Percentiles rank a stretch among this genome's conserved stretches.
These are phyloP conservation scores for Mimas tiliae DNA, from an alignment of 2,888 invertebrate genomes.

Conservation along the genomic window DNA sequence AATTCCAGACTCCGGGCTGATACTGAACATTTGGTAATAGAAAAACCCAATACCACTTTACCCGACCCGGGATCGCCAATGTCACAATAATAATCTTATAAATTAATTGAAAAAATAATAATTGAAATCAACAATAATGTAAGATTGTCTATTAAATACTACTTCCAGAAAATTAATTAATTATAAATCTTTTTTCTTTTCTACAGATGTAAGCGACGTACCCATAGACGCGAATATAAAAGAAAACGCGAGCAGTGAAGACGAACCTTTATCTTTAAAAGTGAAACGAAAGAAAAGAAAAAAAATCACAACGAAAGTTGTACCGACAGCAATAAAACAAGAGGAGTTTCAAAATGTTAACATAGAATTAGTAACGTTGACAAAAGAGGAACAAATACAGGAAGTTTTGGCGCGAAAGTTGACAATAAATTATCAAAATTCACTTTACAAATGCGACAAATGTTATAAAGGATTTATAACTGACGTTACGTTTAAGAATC, in stretches of 20 bases:
- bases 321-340: background rate
- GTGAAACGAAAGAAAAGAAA: background rate
- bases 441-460: slow-evolving; percentile 64
- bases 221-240: slow-evolving; percentile 23
- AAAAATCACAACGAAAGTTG: background rate
- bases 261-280: slow-evolving; percentile 26
- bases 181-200: background rate
- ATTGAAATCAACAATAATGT: too few species aligned
- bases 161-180: too few species aligned
- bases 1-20: too few species aligned
- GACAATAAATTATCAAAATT: slow-evolving; percentile 60
- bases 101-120: too few species aligned
- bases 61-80: too few species aligned
- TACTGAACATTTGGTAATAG: too few species aligned
- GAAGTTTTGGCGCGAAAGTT: slow-evolving; percentile 58
- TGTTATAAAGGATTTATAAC: slow-evolving; percentile 72
- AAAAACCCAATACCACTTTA: too few species aligned
- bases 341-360: slow-evolving; percentile 36
- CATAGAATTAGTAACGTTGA: slow-evolving; percentile 53
- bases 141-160: too few species aligned
- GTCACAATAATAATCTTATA: too few species aligned
- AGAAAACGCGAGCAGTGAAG: slow-evolving; percentile 30
- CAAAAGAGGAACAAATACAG: slow-evolving; percentile 59
- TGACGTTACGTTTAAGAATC: slow-evolving; percentile 61
- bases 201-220: slow-evolving; percentile 28